Conservation (phyloP, 1,140 invertebrate genomes). For the Manduca sexta region DNA sequence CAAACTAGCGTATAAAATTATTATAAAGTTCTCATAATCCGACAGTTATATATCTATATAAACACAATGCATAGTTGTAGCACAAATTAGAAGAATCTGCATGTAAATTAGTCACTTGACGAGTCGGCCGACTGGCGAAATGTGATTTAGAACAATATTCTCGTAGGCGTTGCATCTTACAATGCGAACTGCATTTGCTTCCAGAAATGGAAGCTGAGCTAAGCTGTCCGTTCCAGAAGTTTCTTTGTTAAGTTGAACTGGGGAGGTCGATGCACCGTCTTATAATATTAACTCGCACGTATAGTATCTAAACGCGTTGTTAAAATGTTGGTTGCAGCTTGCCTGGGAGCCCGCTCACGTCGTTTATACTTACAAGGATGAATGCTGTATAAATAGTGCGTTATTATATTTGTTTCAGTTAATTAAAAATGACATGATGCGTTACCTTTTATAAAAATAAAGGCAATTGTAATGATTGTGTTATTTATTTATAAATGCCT, state of each 20-base stretch:
- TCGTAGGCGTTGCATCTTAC: slow-evolving; percentile 46
- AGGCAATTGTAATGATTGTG: too few relatives aligned
- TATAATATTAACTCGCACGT: slow-evolving; percentile 1
- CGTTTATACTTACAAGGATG: too few relatives aligned
- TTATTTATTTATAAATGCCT: too few relatives aligned
- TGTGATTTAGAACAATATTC: slow-evolving; percentile 54
- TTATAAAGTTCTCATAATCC: too few relatives aligned
- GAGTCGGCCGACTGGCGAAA: slow-evolving; percentile 42
- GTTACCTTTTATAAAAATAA: too few relatives aligned
- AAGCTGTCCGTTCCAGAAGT: slow-evolving; percentile 34
- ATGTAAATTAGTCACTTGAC: slow-evolving; percentile 41
- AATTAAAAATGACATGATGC: too few relatives aligned
- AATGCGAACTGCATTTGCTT: slow-evolving; percentile 40
- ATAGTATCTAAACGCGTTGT: background rate
- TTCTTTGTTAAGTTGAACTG: slow-evolving; percentile 30
- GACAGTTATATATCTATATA: too few relatives aligned
- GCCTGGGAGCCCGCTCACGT: too few relatives aligned
- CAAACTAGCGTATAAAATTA: too few relatives aligned
- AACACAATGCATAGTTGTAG: background rate
- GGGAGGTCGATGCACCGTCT: slow-evolving; percentile 20
- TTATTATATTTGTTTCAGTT: too few relatives aligned
- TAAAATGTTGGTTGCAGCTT: too few relatives aligned
- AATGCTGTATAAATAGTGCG: too few relatives aligned
- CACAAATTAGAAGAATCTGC: slow-evolving; percentile 3
- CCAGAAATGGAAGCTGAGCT: slow-evolving; percentile 49